Conservation (phyloP, 1,140 invertebrate genomes). For the Probaryconus sp. region DNA sequence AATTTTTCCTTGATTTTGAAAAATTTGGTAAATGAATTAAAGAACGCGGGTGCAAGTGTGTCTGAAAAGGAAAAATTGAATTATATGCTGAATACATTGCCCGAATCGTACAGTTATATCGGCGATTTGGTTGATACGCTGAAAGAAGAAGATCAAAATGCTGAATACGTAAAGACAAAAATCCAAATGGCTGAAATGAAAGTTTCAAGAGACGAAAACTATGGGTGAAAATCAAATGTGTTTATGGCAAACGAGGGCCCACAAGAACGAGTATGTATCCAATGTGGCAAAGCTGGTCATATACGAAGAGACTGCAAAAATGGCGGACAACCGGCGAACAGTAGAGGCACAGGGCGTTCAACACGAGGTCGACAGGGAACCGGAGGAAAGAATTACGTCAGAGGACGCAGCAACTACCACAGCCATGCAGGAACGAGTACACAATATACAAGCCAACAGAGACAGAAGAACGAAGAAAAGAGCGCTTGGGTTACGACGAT, state of each 20-base stretch:
- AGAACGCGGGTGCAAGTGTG: slow-evolving; percentile 64
- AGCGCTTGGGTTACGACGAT: too few relatives aligned
- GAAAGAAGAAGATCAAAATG: slow-evolving; percentile 70
- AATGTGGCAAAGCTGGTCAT: slow-evolving; percentile 4
- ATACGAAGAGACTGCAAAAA: slow-evolving; percentile 7
- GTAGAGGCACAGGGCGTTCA: too few relatives aligned
- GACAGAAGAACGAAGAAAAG: too few relatives aligned
- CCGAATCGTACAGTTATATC: slow-evolving; percentile 27
- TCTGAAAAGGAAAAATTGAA: slow-evolving; percentile 68
- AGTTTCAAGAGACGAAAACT: slow-evolving; percentile 2
- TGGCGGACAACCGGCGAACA: too few relatives aligned
- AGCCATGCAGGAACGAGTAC: too few relatives aligned
- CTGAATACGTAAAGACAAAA: slow-evolving; percentile 72
- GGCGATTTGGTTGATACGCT: slow-evolving; percentile 49
- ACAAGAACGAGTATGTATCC: background rate
- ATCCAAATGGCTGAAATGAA: slow-evolving; percentile 61
- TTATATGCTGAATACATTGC: slow-evolving; percentile 66
- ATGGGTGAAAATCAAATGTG: slow-evolving; percentile 1
- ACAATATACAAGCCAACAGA: too few relatives aligned
- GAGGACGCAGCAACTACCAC: too few relatives aligned
- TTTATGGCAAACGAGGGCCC: background rate
- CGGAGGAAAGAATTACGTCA: too few relatives aligned
- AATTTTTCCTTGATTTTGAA: slow-evolving; percentile 70
- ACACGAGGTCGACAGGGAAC: too few relatives aligned
- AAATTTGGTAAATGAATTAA: slow-evolving; percentile 67